Percentiles rank a stretch among this genome's conserved stretches.
phyloP scores from a whole-genome alignment of 2,888 invertebrate species.

The Dasypogon diadema region DNA sequence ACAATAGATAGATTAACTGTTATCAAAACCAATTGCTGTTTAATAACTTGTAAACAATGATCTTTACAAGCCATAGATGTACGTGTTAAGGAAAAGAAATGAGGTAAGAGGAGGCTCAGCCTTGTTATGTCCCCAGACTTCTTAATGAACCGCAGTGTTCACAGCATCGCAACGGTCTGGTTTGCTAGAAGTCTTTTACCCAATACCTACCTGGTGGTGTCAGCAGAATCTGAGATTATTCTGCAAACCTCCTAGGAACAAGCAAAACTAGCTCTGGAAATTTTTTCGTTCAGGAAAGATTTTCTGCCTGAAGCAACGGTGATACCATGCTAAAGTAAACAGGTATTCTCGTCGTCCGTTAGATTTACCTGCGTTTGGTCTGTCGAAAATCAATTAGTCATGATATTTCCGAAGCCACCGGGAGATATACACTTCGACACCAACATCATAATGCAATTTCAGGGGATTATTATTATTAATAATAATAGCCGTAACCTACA shows the following conservation, averaged over 20 bases:
- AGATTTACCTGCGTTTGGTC: slow-evolving; percentile 17
- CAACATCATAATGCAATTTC: slow-evolving; percentile 35
- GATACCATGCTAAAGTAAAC: slow-evolving; percentile 21
- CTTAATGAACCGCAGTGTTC: background rate
- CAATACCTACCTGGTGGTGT: slow-evolving; percentile 1
- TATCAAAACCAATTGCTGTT: background rate
- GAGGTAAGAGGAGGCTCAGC: background rate
- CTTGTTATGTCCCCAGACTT: slow-evolving; percentile 26
- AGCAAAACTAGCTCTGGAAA: slow-evolving; percentile 21
- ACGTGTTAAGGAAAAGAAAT: slow-evolving; percentile 1
- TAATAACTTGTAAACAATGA: slow-evolving; percentile 8
- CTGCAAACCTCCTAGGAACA: slow-evolving; percentile 10
- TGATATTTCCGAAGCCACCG: slow-evolving; percentile 7
- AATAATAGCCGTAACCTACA: slow-evolving; percentile 15
- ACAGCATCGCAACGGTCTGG: background rate
- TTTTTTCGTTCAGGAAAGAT: background rate
- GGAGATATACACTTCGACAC: slow-evolving; percentile 19
- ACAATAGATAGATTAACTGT: background rate
- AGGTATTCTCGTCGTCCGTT: slow-evolving; percentile 24
- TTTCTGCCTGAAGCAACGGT: slow-evolving; percentile 10
- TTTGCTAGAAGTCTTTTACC: background rate
- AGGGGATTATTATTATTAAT: slow-evolving; percentile 17
- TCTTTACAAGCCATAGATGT: background rate
- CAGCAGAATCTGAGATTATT: background rate
- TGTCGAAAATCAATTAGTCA: slow-evolving; percentile 40